These are phyloP conservation scores for Sparidentex hasta DNA, from an alignment of 2,797 vertebrate species.

Conservation along the genomic window DNA sequence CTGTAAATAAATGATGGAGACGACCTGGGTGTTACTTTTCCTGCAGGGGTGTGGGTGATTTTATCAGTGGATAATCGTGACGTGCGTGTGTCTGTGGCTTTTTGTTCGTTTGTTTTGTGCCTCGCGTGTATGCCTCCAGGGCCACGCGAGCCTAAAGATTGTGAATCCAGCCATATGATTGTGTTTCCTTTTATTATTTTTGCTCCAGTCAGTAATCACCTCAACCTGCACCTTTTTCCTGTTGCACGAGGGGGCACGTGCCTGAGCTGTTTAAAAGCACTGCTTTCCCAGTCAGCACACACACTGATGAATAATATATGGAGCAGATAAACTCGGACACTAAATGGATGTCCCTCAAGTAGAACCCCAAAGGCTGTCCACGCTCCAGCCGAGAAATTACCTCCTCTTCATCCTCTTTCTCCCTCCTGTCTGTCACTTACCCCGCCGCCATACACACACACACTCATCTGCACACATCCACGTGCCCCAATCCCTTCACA, in stretches of 20 bases:
- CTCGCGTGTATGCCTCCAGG: slow-evolving; percentile 7
- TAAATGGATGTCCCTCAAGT: slow-evolving; percentile 75
- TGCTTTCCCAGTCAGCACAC: slow-evolving; percentile 64
- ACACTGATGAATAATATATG: slow-evolving; percentile 81
- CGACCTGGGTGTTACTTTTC: slow-evolving; percentile 85
- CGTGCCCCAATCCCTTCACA: slow-evolving; percentile 22
- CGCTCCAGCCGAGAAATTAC: slow-evolving; percentile 27
- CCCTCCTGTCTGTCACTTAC: slow-evolving; percentile 28
- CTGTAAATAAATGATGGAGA: slow-evolving; percentile 85
- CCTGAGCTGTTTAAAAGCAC: slow-evolving; percentile 59
- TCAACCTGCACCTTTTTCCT: slow-evolving; percentile 44
- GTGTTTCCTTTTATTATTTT: slow-evolving; percentile 39
- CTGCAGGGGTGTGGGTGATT: slow-evolving; percentile 74
- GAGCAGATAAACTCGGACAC: slow-evolving; percentile 74
- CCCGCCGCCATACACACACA: slow-evolving; percentile 7
- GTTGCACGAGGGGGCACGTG: slow-evolving; percentile 52
- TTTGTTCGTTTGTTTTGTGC: slow-evolving; percentile 42
- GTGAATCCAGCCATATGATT: slow-evolving; percentile 30
- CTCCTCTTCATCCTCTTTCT: slow-evolving; percentile 23
- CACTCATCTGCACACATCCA: slow-evolving; percentile 35
- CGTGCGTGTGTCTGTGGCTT: slow-evolving; percentile 19
- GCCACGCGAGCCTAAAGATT: slow-evolving; percentile 1
- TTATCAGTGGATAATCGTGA: slow-evolving; percentile 55
- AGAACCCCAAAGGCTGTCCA: slow-evolving; percentile 44
- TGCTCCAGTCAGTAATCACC: slow-evolving; percentile 44